phyloP scores from a whole-genome alignment of 2,888 invertebrate species.

The Scelioninae gen. 2 region DNA sequence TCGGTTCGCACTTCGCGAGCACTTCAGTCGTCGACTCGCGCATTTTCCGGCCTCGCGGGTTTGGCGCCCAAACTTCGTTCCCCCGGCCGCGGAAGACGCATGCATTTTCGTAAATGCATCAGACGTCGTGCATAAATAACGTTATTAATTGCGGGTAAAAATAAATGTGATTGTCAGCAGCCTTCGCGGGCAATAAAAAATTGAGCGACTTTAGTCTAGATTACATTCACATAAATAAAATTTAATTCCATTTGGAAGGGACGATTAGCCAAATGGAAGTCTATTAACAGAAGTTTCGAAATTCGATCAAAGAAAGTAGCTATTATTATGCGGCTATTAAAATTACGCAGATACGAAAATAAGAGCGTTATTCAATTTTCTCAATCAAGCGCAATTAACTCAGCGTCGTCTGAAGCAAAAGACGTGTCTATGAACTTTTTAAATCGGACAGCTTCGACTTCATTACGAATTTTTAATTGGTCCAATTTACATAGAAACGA shows the following conservation, averaged over 20 bases:
- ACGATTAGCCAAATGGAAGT: background rate
- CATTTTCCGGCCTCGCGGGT: slow-evolving; percentile 4
- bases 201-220: slow-evolving; percentile 14
- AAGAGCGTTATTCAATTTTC: slow-evolving; percentile 35
- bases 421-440: slow-evolving; percentile 47
- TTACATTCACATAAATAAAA: slow-evolving; percentile 21
- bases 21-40: slow-evolving; percentile 14
- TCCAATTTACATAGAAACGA: slow-evolving; percentile 13
- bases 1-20: slow-evolving; percentile 40
- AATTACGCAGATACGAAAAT: slow-evolving; percentile 36
- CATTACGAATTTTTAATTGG: slow-evolving; percentile 35
- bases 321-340: slow-evolving; percentile 41
- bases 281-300: slow-evolving; percentile 37
- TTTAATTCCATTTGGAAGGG: slow-evolving; percentile 17
- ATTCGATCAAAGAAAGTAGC: slow-evolving; percentile 38
- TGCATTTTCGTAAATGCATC: background rate
- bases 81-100: no score
- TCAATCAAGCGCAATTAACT: slow-evolving; percentile 39
- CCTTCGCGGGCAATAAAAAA: slow-evolving; percentile 1
- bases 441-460: slow-evolving; percentile 32
- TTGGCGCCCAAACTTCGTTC: slow-evolving; percentile 4
- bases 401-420: slow-evolving; percentile 41
- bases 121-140: background rate
- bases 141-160: slow-evolving; percentile 1
- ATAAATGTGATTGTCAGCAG: slow-evolving; percentile 8